Percentiles rank a stretch among this genome's conserved stretches.
Conservation (phyloP, 2,888 invertebrate genomes). For the Pristionchus fissidentatus region DNA sequence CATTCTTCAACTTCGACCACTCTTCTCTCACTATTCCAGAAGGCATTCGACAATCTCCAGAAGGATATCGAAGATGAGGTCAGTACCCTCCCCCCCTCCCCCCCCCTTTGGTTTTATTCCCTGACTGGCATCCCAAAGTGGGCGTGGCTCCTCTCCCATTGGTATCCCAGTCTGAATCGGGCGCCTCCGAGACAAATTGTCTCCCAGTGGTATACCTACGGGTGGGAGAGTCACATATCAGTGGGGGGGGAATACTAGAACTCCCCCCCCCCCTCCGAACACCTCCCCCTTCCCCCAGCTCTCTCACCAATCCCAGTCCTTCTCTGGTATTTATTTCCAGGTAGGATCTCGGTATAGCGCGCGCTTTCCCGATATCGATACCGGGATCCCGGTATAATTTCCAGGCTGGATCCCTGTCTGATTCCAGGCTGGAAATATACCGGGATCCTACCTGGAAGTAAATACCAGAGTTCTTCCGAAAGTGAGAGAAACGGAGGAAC, state of each 20-base stretch:
- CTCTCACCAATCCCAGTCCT: not conserved
- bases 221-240: too few species aligned
- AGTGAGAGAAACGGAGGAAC: too few species aligned
- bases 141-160: not conserved
- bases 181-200: too few species aligned
- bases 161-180: too few species aligned
- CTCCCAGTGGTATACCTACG: too few species aligned
- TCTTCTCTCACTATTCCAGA: not conserved
- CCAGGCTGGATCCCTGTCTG: too few species aligned
- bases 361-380: not conserved
- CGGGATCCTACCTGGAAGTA: too few species aligned
- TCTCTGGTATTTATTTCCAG: too few species aligned
- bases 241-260: too few species aligned
- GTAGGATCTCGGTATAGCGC: not conserved
- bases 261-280: not conserved
- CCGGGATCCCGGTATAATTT: too few species aligned
- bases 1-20: constrained; percentile 12
- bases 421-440: too few species aligned
- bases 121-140: not conserved
- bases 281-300: constrained; percentile 18
- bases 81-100: not conserved
- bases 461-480: too few species aligned
- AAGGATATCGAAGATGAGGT: not conserved
- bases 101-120: not conserved
- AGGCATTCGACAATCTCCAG: not conserved